These are phyloP conservation scores for Discoglossus pictus DNA, from an alignment of 2,797 vertebrate genomes.

Conservation along the genomic window DNA sequence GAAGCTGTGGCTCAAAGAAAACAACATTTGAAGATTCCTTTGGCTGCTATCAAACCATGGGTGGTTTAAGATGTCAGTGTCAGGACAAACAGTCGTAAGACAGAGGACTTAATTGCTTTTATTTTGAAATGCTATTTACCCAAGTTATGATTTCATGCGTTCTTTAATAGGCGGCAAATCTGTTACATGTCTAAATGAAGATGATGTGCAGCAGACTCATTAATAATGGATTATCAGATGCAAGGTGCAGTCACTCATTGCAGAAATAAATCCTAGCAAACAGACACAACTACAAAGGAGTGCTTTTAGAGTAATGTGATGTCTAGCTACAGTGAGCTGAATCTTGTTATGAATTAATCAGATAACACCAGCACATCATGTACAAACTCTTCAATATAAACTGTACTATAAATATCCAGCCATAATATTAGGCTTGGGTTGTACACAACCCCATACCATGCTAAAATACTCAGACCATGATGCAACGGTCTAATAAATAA, in stretches of 20 bases:
- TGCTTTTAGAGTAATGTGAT: too few species aligned
- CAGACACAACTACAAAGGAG: too few species aligned
- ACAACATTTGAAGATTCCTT: slow-evolving; percentile 28
- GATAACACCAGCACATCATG: too few species aligned
- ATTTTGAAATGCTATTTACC: slow-evolving; percentile 23
- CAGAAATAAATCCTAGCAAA: too few species aligned
- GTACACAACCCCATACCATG: too few species aligned
- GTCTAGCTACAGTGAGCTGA: too few species aligned
- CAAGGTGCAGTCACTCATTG: slow-evolving; percentile 18
- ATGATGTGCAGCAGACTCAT: slow-evolving; percentile 18
- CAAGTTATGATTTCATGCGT: slow-evolving; percentile 29
- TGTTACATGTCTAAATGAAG: slow-evolving; percentile 32
- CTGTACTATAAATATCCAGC: too few species aligned
- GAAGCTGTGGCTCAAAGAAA: slow-evolving; percentile 34
- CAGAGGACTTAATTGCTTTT: slow-evolving; percentile 1
- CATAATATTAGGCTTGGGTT: too few species aligned
- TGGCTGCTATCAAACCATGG: slow-evolving; percentile 33
- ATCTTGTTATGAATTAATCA: too few species aligned
- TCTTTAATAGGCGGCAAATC: slow-evolving; percentile 31
- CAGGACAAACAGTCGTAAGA: slow-evolving; percentile 34
- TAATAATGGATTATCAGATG: slow-evolving; percentile 38
- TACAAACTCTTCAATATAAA: too few species aligned
- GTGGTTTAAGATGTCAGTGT: slow-evolving; percentile 38
- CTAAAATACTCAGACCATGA: too few species aligned
- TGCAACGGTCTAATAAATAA: too few species aligned